A percentile compares a stretch with the other conserved stretches of the same genome.
Evolutionary conservation across 2,113 vertebrate species (phyloP).

Genomic region (Alouatta palliata): DNA sequence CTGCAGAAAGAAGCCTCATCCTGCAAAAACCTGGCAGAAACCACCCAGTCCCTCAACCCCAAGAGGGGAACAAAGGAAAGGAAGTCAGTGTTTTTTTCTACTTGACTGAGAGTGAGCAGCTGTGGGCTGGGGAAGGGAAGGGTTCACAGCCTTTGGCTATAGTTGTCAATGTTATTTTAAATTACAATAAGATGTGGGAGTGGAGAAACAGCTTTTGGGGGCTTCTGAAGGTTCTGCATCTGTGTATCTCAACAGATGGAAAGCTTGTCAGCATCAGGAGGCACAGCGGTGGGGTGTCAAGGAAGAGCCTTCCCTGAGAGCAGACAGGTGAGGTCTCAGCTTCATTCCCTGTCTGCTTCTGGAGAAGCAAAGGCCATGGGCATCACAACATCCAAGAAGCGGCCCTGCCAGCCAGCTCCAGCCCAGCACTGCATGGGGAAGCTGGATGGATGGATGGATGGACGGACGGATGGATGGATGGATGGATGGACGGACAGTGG

Average conservation of each 20-base stretch:
- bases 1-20: neutral
- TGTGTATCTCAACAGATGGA: neutral
- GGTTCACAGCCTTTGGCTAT: neutral
- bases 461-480: neutral
- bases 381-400: neutral
- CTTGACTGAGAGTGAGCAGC: neutral
- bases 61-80: neutral
- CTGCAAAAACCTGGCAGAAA: neutral
- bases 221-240: slow-evolving; percentile 29
- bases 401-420: neutral
- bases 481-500: neutral
- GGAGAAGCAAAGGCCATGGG: neutral
- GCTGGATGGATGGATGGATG: neutral
- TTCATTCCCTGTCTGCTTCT: slow-evolving; percentile 41
- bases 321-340: neutral
- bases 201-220: neutral
- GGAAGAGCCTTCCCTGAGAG: neutral
- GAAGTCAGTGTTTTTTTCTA: neutral
- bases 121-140: neutral
- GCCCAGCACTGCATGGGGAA: neutral
- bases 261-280: neutral
- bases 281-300: neutral
- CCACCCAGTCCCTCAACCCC: neutral
- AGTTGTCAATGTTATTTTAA: neutral
- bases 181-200: neutral